Evolutionary conservation across 1,140 invertebrate genomes (phyloP).

Genomic region (Stegodyphus dumicola): DNA sequence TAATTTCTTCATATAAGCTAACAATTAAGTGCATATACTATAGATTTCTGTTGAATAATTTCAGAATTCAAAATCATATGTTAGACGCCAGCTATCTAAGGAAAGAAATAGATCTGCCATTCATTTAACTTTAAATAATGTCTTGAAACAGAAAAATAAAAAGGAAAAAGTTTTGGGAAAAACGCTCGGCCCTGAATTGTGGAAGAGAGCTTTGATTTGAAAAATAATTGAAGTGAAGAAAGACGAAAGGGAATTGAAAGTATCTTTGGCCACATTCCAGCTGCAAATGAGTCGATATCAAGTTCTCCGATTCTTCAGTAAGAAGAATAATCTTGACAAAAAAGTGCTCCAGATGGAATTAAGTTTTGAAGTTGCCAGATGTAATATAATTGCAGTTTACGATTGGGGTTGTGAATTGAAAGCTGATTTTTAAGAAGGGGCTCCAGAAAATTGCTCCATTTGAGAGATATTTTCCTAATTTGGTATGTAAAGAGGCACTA

Average conservation of each 20-base stretch:
- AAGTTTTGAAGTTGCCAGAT: conserved; percentile 27
- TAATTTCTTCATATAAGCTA: too few relatives aligned
- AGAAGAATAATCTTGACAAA: conserved; percentile 8
- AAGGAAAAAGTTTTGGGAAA: too few relatives aligned
- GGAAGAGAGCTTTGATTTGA: conserved; percentile 31
- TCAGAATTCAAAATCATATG: too few relatives aligned
- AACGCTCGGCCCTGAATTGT: too few relatives aligned
- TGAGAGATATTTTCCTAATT: conserved; percentile 3
- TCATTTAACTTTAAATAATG: too few relatives aligned
- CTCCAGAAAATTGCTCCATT: neutral
- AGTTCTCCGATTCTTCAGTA: neutral
- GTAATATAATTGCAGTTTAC: conserved; percentile 30
- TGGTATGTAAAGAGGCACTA: conserved; percentile 1
- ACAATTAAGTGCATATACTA: too few relatives aligned
- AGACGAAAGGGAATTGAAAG: conserved; percentile 38
- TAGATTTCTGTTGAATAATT: too few relatives aligned
- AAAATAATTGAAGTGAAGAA: conserved; percentile 49
- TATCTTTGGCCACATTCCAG: conserved; percentile 33
- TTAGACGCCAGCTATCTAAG: too few relatives aligned
- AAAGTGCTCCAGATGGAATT: conserved; percentile 3
- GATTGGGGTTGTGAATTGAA: conserved; percentile 10
- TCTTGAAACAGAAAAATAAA: too few relatives aligned
- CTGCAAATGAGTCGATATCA: conserved; percentile 43
- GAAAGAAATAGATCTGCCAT: too few relatives aligned
- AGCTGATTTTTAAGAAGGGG: too few relatives aligned